A percentile compares a stretch with the other conserved stretches of the same genome.
Conservation (phyloP, 2,797 vertebrate species). For the Gallinago stenura region DNA sequence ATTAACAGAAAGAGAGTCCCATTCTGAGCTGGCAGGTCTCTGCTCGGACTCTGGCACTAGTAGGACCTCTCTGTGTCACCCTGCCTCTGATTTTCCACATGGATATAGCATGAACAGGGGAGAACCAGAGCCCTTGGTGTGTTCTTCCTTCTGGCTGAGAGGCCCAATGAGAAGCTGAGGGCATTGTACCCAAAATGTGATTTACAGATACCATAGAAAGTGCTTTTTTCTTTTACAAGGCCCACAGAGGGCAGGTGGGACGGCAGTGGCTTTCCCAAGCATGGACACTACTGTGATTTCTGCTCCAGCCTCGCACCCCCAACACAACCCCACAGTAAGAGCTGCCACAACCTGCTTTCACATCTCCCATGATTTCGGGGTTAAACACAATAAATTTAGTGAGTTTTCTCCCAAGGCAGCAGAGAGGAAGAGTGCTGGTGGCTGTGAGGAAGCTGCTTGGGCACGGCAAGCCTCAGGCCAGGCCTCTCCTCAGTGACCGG, state of each 20-base stretch:
- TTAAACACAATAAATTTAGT: neutral
- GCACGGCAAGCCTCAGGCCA: rapidly evolving
- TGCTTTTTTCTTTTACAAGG: neutral
- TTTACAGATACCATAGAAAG: neutral
- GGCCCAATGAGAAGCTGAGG: neutral
- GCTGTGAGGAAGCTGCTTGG: neutral
- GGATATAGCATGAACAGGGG: rapidly evolving
- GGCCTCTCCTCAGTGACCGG: rapidly evolving
- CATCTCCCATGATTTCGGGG: rapidly evolving
- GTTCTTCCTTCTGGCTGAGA: neutral
- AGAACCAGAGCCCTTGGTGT: rapidly evolving
- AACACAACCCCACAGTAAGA: neutral
- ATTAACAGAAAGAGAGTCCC: neutral
- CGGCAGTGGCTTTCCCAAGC: neutral
- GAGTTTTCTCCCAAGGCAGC: neutral
- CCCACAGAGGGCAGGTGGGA: rapidly evolving
- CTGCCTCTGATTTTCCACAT: neutral
- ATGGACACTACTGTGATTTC: rapidly evolving
- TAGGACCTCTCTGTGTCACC: neutral
- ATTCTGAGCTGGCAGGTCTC: neutral
- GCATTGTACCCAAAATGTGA: rapidly evolving
- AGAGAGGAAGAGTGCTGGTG: too few species aligned
- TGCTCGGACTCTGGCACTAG: rapidly evolving
- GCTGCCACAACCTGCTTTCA: neutral
- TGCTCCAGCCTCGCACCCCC: neutral